Percentiles rank a stretch among this genome's conserved stretches.
Evolutionary conservation across 2,797 vertebrate species (phyloP).

Genomic region (Gymnodraco acuticeps): DNA sequence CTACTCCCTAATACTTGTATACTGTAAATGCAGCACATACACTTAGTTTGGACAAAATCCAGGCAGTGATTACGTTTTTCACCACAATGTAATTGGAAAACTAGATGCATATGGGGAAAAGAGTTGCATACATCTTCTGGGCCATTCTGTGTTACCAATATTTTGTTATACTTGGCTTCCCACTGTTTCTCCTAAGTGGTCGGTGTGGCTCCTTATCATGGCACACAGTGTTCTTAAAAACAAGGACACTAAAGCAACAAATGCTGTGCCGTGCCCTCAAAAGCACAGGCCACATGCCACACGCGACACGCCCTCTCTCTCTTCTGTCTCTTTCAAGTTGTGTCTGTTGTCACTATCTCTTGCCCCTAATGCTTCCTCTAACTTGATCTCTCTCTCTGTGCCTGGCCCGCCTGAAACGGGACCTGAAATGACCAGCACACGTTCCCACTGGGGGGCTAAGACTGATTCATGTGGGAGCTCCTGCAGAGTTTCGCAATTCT

Average conservation of each 20-base stretch:
- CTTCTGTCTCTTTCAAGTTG: slow-evolving; percentile 13
- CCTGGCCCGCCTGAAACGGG: slow-evolving; percentile 23
- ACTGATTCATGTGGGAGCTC: slow-evolving; percentile 68
- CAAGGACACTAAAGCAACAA: slow-evolving; percentile 35
- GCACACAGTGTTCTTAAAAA: slow-evolving; percentile 53
- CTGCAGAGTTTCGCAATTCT: slow-evolving; percentile 67
- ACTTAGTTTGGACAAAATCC: background rate
- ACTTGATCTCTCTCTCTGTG: slow-evolving; percentile 31
- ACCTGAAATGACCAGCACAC: slow-evolving; percentile 74
- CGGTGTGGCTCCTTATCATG: slow-evolving; percentile 37
- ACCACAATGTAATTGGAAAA: background rate
- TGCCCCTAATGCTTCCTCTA: slow-evolving; percentile 5
- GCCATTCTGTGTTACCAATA: background rate
- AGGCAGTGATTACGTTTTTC: too few species aligned
- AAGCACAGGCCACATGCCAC: slow-evolving; percentile 25
- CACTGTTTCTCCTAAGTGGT: slow-evolving; percentile 20
- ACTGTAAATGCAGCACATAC: too few species aligned
- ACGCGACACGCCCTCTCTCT: background rate
- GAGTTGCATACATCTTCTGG: background rate
- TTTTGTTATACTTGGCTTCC: slow-evolving; percentile 3
- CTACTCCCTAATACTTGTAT: too few species aligned
- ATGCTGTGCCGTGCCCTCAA: slow-evolving; percentile 48
- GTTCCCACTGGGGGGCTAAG: slow-evolving; percentile 64
- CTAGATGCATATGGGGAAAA: too few species aligned
- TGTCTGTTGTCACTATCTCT: slow-evolving; percentile 34